These are phyloP conservation scores for Tenebrosternarchus preto DNA, from an alignment of 2,113 vertebrate genomes.

Conservation along the genomic window DNA sequence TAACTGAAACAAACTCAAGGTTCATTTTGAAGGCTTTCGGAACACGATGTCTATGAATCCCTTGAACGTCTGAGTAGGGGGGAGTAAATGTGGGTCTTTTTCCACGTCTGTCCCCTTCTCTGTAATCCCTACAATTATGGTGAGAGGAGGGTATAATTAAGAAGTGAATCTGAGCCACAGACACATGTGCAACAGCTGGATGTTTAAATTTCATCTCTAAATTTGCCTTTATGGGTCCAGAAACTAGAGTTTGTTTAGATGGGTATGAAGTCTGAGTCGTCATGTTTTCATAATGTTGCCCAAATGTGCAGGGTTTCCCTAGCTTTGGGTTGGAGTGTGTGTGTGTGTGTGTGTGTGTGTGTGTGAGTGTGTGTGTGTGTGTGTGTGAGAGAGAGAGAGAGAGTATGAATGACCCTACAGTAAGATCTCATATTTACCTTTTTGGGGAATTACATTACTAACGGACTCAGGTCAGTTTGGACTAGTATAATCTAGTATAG, in stretches of 20 bases:
- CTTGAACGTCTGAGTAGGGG: background rate
- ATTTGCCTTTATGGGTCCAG: constrained; percentile 41
- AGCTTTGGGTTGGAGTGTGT: background rate
- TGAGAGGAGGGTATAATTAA: constrained; percentile 42
- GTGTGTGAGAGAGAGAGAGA: background rate
- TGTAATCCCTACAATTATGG: constrained; percentile 52
- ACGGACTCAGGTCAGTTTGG: too few species aligned
- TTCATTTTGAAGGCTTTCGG: background rate
- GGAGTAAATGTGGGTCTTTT: constrained; percentile 5
- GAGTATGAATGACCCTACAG: background rate
- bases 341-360: background rate
- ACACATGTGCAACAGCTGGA: constrained; percentile 50
- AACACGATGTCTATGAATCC: background rate
- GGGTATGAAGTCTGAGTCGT: constrained; percentile 33
- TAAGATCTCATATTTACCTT: background rate
- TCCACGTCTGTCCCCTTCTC: constrained; percentile 38
- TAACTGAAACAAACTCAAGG: background rate
- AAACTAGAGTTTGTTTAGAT: constrained; percentile 42
- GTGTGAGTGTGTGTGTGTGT: background rate
- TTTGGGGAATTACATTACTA: background rate
- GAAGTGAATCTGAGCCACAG: constrained; percentile 25
- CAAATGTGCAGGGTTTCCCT: constrained; percentile 31
- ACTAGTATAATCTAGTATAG: too few species aligned
- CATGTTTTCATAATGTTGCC: constrained; percentile 36
- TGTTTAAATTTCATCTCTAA: constrained; percentile 46